These are phyloP conservation scores for Podiceps cristatus DNA, from an alignment of 2,113 vertebrate genomes.

Conservation along the genomic window DNA sequence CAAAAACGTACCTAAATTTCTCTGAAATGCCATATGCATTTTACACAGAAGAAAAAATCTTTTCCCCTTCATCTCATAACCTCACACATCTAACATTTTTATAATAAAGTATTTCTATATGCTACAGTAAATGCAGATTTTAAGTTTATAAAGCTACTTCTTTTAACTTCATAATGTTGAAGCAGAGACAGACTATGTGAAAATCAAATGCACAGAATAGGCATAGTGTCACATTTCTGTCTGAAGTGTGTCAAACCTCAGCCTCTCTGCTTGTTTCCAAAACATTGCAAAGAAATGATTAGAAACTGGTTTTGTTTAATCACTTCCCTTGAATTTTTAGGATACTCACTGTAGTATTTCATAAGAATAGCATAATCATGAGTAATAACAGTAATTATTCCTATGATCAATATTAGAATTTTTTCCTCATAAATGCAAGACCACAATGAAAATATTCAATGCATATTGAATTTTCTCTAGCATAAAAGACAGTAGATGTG, in stretches of 20 bases:
- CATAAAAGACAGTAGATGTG: not conserved
- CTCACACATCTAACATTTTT: not conserved
- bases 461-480: not conserved
- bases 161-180: conserved; percentile 2
- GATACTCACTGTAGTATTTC: not conserved
- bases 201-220: not conserved
- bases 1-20: not conserved
- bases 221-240: not conserved
- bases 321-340: not conserved
- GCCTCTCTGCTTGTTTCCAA: not conserved
- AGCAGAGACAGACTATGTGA: conserved; percentile 16
- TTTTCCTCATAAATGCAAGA: not conserved
- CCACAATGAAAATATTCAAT: not conserved
- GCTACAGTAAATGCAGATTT: not conserved
- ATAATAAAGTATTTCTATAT: not conserved
- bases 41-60: not conserved
- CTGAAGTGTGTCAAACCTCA: conserved; percentile 28
- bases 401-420: conserved; percentile 17
- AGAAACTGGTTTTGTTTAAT: not conserved
- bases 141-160: not conserved
- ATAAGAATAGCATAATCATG: not conserved
- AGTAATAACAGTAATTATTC: conserved; percentile 13
- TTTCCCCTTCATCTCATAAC: not conserved
- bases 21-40: not conserved
- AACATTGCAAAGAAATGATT: not conserved